A percentile compares a stretch with the other conserved stretches of the same genome.
Conservation (phyloP, 2,797 vertebrate genomes). For the Bovichtus variegatus region DNA sequence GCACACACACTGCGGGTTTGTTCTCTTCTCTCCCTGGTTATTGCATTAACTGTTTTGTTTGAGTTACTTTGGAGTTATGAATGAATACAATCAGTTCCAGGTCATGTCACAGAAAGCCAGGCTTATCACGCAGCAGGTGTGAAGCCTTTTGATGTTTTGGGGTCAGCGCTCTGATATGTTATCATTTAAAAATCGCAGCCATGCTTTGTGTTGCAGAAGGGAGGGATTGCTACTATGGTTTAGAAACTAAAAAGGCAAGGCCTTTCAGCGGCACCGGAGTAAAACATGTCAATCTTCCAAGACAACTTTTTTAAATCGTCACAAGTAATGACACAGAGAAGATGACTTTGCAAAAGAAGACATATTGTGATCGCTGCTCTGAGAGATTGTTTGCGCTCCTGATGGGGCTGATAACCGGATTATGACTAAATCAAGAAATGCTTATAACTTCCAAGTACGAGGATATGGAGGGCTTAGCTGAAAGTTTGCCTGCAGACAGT, state of each 20-base stretch:
- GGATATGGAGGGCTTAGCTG: background rate
- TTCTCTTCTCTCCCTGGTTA: constrained; percentile 15
- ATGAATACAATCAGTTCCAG: constrained; percentile 47
- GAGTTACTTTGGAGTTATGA: constrained; percentile 45
- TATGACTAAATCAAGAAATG: constrained; percentile 33
- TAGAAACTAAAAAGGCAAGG: background rate
- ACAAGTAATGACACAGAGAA: constrained; percentile 3
- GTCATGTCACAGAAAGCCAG: constrained; percentile 41
- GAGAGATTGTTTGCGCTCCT: constrained; percentile 4
- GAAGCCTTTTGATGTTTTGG: constrained; percentile 56
- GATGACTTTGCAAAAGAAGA: background rate
- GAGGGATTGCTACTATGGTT: constrained; percentile 1
- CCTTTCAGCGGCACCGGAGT: constrained; percentile 20
- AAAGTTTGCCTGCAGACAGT: constrained; percentile 17
- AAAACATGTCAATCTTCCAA: background rate
- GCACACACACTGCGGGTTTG: constrained; percentile 34
- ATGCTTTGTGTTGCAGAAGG: constrained; percentile 36
- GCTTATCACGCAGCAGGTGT: constrained; percentile 52
- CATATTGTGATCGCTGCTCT: background rate
- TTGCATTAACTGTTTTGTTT: constrained; percentile 36
- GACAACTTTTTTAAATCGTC: constrained; percentile 13
- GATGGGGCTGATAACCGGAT: constrained; percentile 34
- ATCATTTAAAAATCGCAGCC: constrained; percentile 51
- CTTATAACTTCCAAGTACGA: background rate
- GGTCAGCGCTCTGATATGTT: constrained; percentile 56